phyloP scores from a whole-genome alignment of 2,888 invertebrate genomes.

The Plebejus melissa region DNA sequence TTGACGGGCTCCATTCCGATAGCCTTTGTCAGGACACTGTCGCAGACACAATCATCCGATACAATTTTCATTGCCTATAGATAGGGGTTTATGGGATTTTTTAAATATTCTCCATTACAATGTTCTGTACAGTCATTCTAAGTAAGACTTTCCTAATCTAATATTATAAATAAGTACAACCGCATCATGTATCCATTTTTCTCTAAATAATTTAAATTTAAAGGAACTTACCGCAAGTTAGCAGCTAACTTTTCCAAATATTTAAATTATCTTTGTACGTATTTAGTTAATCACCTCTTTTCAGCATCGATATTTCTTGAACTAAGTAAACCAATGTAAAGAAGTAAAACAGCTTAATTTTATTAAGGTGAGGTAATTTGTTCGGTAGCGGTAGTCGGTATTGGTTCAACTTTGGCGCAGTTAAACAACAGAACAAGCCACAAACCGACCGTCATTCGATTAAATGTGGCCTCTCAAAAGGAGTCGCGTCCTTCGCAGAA shows the following conservation, averaged over 20 bases:
- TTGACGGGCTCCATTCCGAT: conserved; percentile 66
- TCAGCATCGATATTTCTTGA: neutral
- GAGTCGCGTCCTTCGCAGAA: neutral
- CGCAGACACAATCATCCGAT: conserved; percentile 49
- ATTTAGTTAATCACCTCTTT: neutral
- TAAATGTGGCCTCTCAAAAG: conserved; percentile 2
- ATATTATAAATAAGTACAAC: neutral
- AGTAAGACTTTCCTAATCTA: neutral
- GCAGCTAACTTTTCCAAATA: neutral
- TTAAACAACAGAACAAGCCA: conserved; percentile 2
- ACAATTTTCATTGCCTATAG: conserved; percentile 52
- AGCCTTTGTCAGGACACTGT: conserved; percentile 52
- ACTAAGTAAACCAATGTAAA: neutral
- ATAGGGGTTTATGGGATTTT: conserved; percentile 36
- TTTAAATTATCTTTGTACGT: neutral
- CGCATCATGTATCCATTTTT: neutral
- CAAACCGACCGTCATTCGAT: conserved; percentile 6
- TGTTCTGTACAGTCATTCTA: neutral
- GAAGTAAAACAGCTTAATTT: neutral
- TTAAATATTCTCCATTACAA: conserved; percentile 17
- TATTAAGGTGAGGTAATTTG: neutral
- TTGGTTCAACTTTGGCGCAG: neutral
- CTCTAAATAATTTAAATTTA: neutral
- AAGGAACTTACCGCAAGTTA: neutral
- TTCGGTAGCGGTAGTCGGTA: neutral